Evolutionary conservation across 2,113 vertebrate species (phyloP), one percentile per base, ranked within the genome.

Genomic region (Arothron firmamentum): DNA sequence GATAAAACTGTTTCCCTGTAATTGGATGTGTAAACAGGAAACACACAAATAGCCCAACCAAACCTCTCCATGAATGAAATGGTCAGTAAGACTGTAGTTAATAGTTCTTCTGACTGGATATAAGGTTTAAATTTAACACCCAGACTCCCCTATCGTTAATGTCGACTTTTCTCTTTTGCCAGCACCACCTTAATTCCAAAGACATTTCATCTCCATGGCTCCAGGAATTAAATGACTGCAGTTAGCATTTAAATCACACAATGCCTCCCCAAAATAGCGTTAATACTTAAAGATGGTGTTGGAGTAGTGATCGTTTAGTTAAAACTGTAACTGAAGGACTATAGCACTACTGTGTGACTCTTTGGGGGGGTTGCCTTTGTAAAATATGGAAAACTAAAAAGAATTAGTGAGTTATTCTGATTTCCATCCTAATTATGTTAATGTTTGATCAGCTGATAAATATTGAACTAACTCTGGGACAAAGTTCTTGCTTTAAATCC

Each of bases 241-340:
- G 62, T 82, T 83, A 61, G 59, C 52, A 74, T 85, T 75, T 66
- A 82, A 82, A 83, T 77, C 72, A 67, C 67, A 78, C 75, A 81
- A 81, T 74, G 48, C 46, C 55, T 70, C 62, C 65, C 58, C 50
- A 72, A 84, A 81, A 85, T 70, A 82, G 65, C 69, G 48, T 70
- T 80, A 64, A 71, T 70, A 65, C 67, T 65, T 43, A 54, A 78
- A 78, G 56, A 62, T 52, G 77, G 74, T 59, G 69, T 70, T 64
- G 38, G 17, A 67, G 63, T 53, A 23, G 64, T n/a, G 54, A 64
- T 59, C 53, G 66, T 57, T 75, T 68, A 50, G 48, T 43, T 9
- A 55, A 59, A 60, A 56, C 56, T 75, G 58, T 23, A 65, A 70
- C 60, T 53, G 59, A 19, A 74, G 56, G 51, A 43, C 54, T 62